phyloP scores from a whole-genome alignment of 2,113 vertebrate species.

The Furnarius figulus region DNA sequence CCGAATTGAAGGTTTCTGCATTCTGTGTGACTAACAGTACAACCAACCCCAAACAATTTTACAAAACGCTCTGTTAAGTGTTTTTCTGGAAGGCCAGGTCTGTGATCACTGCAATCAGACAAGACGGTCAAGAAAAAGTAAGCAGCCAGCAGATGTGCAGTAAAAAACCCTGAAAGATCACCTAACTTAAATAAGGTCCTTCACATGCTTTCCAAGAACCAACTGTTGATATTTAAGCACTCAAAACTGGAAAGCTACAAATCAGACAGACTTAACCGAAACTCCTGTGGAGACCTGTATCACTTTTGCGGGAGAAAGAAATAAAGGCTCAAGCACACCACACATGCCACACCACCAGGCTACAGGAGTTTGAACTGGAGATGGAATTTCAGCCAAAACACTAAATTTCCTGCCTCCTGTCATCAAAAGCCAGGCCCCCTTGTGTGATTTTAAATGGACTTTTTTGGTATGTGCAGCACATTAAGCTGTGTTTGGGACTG shows the following conservation, averaged over 20 bases:
- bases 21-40: not conserved
- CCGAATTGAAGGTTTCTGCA: not conserved
- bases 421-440: slow-evolving; percentile 2
- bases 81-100: not conserved
- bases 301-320: not conserved
- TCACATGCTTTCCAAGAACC: not conserved
- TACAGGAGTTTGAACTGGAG: not conserved
- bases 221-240: not conserved
- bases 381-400: slow-evolving; percentile 46
- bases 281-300: slow-evolving; percentile 2
- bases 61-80: not conserved
- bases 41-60: not conserved
- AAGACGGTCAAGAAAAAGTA: not conserved
- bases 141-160: not conserved
- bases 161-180: not conserved
- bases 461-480: slow-evolving; percentile 3
- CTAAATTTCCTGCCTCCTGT: slow-evolving; percentile 39
- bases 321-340: not conserved
- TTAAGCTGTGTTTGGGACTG: slow-evolving; percentile 41
- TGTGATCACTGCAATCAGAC: not conserved
- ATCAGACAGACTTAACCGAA: not conserved
- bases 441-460: slow-evolving; percentile 43
- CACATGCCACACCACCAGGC: not conserved
- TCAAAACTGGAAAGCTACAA: not conserved
- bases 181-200: not conserved